Base-by-base conservation (phyloP, 2,113 vertebrate genomes). In the Ceyx cyanopectus region DNA sequence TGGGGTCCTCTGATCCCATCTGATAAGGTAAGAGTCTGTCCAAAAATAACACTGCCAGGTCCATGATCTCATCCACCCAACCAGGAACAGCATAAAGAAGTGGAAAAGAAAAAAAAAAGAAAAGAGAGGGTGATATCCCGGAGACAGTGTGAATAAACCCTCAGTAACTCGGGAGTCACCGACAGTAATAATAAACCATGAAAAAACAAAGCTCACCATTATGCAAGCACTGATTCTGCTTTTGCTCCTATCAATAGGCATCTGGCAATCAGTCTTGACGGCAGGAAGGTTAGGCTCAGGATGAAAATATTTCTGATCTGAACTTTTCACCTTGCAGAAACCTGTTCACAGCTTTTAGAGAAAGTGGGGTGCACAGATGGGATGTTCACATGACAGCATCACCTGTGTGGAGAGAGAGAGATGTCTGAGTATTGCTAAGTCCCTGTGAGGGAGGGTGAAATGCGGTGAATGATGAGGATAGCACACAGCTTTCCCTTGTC, bases 11-110 rank as follows among this genome's bases (percentile, higher is more conserved):
- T 24, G 62, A 61, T 96, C 91, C 89, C 72, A 93, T 96, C 95
- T 96, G 97, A 97, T 96, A 95, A 95, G 72, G 67, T 4, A 32
- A 54, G 63, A 87, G 37, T 3, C 40, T 5, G 30, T 84, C 95
- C 93, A 93, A 93, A 87, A 87, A 8, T 91, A 97, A 89, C 90
- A 89, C 50, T 78, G 67, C 67, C 89, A 75, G 87, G 68, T 70
- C 89, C 61, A 10, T 73, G 83, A 85, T 17, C 77, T 95, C 83
- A 90, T 70, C 66, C 29, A 66, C 40, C 61, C 62, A 26, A 23
- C 41, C 69, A 85, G 88, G 27, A 79, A 60, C 45, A 7, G 81
- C 8, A 63, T 60, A 80, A 54, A 87, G 84, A 43, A 34, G 48
- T 66, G 70, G 19, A 50, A 89, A 81, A 93, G 70, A 46, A 50